Percentiles rank a stretch among this genome's conserved stretches.
These are phyloP conservation scores for Lerema accius DNA, from an alignment of 1,140 invertebrate species.

Conservation along the genomic window DNA sequence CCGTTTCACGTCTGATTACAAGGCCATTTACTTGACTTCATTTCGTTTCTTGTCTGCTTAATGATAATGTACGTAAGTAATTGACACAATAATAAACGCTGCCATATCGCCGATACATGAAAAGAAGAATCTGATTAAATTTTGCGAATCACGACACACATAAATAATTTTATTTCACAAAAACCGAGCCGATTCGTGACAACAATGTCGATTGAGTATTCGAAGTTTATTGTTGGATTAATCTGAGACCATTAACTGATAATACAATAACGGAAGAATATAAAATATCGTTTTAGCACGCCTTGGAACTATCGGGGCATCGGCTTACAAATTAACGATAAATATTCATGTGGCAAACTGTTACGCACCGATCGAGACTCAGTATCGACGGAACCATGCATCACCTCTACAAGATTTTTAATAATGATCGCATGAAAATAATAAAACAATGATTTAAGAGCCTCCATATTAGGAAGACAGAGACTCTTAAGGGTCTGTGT, in stretches of 20 bases:
- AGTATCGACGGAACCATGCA: conserved; percentile 38
- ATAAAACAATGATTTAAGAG: too few species aligned
- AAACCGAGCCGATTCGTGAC: conserved; percentile 40
- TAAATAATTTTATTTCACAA: conserved; percentile 40
- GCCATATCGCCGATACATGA: conserved; percentile 13
- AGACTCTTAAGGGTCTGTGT: too few species aligned
- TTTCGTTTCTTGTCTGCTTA: too few species aligned
- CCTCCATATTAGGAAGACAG: too few species aligned
- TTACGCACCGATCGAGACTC: conserved; percentile 36
- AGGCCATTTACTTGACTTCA: too few species aligned
- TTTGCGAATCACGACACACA: conserved; percentile 36
- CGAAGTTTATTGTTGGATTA: conserved; percentile 39
- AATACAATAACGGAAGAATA: conserved; percentile 57
- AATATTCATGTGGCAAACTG: conserved; percentile 57
- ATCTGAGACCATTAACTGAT: conserved; percentile 41
- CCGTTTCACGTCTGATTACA: too few species aligned
- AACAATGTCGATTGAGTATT: conserved; percentile 43
- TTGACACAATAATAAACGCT: too few species aligned
- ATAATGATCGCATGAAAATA: conserved; percentile 35
- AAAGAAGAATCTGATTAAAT: conserved; percentile 32
- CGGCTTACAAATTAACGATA: conserved; percentile 75
- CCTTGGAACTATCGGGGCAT: conserved; percentile 60
- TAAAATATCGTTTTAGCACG: conserved; percentile 60
- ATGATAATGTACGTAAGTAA: too few species aligned
- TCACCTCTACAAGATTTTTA: conserved; percentile 40